These are phyloP conservation scores for Hippolais icterina DNA, from an alignment of 2,113 vertebrate genomes.

Conservation along the genomic window DNA sequence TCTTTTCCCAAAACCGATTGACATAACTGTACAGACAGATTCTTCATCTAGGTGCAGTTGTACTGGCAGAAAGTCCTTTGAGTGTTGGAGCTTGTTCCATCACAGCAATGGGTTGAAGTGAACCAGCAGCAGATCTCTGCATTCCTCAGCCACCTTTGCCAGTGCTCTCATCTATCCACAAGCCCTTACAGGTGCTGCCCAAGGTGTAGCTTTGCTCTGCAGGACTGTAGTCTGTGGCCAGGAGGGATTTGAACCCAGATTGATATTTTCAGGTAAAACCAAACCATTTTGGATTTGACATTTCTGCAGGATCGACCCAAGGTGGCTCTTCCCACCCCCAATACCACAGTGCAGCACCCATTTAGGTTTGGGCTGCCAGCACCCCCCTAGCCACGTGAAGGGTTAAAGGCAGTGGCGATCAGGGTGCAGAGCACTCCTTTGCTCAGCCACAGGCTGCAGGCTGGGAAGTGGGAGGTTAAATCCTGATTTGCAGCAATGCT, in stretches of 20 bases:
- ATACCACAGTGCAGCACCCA: neutral
- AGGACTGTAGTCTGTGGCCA: neutral
- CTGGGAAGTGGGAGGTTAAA: neutral
- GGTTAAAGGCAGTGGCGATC: neutral
- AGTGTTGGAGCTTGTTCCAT: neutral
- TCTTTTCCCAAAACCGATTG: constrained; percentile 38
- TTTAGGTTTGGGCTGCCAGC: neutral
- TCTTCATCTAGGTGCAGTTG: constrained; percentile 48
- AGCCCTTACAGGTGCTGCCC: neutral
- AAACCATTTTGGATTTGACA: neutral
- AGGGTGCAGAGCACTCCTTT: neutral
- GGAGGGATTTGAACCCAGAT: neutral
- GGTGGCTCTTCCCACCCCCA: neutral
- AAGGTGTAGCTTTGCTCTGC: neutral
- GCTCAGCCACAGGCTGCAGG: neutral
- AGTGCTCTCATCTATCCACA: neutral
- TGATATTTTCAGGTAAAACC: neutral
- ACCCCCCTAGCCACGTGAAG: neutral
- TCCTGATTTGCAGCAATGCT: neutral
- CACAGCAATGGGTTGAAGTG: neutral
- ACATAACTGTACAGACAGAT: constrained; percentile 58
- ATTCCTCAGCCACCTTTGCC: neutral
- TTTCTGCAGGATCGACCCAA: neutral
- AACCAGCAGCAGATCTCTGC: constrained; percentile 13
- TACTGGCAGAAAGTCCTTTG: constrained; percentile 54